Conservation (phyloP, 1,140 invertebrate species). For the Drosophila punjabiensis region DNA sequence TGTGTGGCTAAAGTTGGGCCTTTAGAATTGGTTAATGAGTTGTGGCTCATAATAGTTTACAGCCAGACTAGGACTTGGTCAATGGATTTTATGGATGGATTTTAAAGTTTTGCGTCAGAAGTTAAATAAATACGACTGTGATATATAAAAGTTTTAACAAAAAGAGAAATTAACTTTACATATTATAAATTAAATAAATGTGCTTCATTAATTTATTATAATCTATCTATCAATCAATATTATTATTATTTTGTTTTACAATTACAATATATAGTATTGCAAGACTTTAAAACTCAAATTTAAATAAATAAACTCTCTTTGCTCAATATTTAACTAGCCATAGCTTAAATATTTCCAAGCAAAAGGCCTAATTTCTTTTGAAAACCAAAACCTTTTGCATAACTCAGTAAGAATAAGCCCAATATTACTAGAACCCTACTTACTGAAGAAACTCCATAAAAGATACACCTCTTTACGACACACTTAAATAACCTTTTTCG, state of each 20-base stretch:
- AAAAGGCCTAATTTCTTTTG: neutral
- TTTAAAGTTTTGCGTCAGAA: neutral
- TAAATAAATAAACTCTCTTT: neutral
- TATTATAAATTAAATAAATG: neutral
- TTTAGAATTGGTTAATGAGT: conserved; percentile 37
- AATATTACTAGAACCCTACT: conserved; percentile 1
- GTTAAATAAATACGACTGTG: neutral
- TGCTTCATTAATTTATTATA: too few species aligned
- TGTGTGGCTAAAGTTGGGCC: conserved; percentile 29
- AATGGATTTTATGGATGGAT: conserved; percentile 3
- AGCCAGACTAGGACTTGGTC: neutral
- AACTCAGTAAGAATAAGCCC: conserved; percentile 4
- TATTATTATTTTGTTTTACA: too few species aligned
- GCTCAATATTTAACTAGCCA: too few species aligned
- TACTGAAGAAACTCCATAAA: conserved; percentile 10
- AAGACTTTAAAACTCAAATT: too few species aligned
- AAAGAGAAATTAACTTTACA: neutral
- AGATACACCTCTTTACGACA: conserved; percentile 6
- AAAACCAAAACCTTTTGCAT: neutral
- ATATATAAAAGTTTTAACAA: too few species aligned
- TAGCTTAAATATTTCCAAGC: neutral
- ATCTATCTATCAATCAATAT: too few species aligned
- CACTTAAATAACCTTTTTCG: conserved; percentile 33
- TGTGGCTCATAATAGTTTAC: conserved; percentile 5
- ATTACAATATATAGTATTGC: too few species aligned